These are phyloP conservation scores for Andrena haemorrhoa DNA, from an alignment of 2,888 invertebrate species.

Conservation along the genomic window DNA sequence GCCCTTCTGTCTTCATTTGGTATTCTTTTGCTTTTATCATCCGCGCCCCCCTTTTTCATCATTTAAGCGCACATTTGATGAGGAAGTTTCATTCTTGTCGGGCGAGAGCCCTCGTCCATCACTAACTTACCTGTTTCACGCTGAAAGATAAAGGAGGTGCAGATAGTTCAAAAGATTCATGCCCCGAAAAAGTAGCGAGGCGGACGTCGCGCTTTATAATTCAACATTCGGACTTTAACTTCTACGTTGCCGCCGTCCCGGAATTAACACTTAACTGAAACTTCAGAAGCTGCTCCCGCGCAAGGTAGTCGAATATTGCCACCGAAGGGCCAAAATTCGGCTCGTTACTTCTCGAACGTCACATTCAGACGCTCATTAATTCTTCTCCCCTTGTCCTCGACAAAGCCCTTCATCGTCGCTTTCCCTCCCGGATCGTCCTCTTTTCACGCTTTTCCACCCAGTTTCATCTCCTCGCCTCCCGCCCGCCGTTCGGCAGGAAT, in stretches of 20 bases:
- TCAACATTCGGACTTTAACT: conserved; percentile 6
- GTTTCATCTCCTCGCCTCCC: not conserved
- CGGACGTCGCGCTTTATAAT: conserved; percentile 20
- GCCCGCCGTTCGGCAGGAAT: conserved; percentile 32
- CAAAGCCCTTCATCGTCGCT: not conserved
- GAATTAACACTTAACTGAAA: too few species aligned
- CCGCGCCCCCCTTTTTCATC: conserved; percentile 18
- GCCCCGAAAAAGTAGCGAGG: not conserved
- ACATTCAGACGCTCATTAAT: not conserved
- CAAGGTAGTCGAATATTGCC: too few species aligned
- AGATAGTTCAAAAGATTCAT: conserved; percentile 2
- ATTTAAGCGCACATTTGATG: conserved; percentile 32
- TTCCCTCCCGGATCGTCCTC: not conserved
- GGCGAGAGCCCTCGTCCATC: not conserved
- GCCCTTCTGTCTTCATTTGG: conserved; percentile 8
- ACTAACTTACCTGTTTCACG: conserved; percentile 4
- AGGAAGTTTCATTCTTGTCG: conserved; percentile 21
- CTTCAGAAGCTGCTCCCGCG: too few species aligned
- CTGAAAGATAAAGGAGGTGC: not conserved
- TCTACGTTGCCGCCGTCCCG: too few species aligned
- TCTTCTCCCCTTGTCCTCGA: not conserved
- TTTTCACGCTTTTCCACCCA: not conserved
- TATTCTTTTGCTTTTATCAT: conserved; percentile 16
- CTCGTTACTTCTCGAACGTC: not conserved
- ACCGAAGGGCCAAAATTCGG: too few species aligned